These are phyloP conservation scores for Argyresthia albistria DNA, from an alignment of 2,888 invertebrate genomes.

Conservation along the genomic window DNA sequence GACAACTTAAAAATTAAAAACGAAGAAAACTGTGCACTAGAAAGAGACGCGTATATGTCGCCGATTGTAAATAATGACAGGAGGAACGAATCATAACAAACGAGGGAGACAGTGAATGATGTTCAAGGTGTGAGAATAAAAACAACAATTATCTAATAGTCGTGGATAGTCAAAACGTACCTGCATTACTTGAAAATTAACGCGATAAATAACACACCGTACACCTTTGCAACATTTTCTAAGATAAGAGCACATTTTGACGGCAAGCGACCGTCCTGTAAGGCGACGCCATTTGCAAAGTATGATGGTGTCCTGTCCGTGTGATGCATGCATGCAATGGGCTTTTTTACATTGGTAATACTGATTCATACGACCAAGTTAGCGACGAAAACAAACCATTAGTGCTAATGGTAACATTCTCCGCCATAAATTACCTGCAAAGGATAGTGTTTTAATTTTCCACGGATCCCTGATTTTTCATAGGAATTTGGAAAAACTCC, in stretches of 20 bases:
- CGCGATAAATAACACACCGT: constrained; percentile 8
- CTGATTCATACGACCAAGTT: too few relatives aligned
- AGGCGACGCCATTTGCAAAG: constrained; percentile 32
- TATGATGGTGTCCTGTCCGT: not conserved
- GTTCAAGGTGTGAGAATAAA: constrained; percentile 28
- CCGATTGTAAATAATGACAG: constrained; percentile 63
- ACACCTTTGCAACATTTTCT: constrained; percentile 18
- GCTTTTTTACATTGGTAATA: too few relatives aligned
- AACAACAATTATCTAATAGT: constrained; percentile 24
- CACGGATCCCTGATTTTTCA: too few relatives aligned
- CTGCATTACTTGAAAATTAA: constrained; percentile 16
- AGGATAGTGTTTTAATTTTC: too few relatives aligned
- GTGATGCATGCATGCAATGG: not conserved
- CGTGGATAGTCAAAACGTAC: constrained; percentile 17
- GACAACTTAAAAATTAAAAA: constrained; percentile 64
- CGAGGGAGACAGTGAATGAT: constrained; percentile 46
- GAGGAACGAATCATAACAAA: constrained; percentile 57
- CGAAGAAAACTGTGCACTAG: constrained; percentile 53
- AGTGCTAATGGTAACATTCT: too few relatives aligned
- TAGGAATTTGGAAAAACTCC: too few relatives aligned
- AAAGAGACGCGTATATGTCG: constrained; percentile 55
- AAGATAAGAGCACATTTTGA: constrained; percentile 50
- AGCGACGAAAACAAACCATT: too few relatives aligned
- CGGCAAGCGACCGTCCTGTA: constrained; percentile 45
- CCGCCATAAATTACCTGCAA: too few relatives aligned